phyloP scores from a whole-genome alignment of 2,113 vertebrate species.

The Sinocyclocheilus maitianheensis region DNA sequence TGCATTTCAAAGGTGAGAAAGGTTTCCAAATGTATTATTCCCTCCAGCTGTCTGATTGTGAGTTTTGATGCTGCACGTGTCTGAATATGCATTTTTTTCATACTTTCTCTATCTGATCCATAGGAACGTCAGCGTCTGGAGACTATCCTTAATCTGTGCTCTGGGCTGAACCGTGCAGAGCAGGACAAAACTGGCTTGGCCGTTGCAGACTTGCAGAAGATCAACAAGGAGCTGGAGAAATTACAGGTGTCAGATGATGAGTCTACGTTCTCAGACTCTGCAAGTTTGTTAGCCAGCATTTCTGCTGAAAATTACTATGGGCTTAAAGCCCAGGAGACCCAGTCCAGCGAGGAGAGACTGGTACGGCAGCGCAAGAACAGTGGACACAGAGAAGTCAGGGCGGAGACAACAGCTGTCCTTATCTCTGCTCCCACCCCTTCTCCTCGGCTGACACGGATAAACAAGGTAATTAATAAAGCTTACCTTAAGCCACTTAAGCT shows the following conservation, averaged over 20 bases:
- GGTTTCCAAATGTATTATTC: background rate
- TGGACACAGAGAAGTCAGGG: slow-evolving; percentile 64
- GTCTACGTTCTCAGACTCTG: slow-evolving; percentile 83
- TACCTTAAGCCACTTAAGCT: background rate
- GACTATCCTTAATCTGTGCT: slow-evolving; percentile 91
- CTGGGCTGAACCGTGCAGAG: slow-evolving; percentile 82
- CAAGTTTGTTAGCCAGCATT: slow-evolving; percentile 64
- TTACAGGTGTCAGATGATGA: slow-evolving; percentile 87
- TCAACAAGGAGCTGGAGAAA: slow-evolving; percentile 92
- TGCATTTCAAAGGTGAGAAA: slow-evolving; percentile 35
- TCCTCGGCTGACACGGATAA: slow-evolving; percentile 62
- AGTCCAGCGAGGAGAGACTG: slow-evolving; percentile 73
- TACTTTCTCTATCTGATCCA: slow-evolving; percentile 29
- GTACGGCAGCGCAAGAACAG: slow-evolving; percentile 67
- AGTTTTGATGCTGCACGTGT: background rate
- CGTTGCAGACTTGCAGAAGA: slow-evolving; percentile 90
- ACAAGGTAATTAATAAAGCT: slow-evolving; percentile 64
- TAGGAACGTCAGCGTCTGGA: slow-evolving; percentile 94
- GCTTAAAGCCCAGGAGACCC: slow-evolving; percentile 70
- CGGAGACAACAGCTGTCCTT: slow-evolving; percentile 62
- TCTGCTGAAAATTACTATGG: slow-evolving; percentile 66
- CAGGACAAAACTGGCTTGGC: slow-evolving; percentile 72
- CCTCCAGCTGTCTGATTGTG: too few species aligned
- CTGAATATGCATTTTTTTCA: background rate
- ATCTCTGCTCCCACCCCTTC: slow-evolving; percentile 69